phyloP scores from a whole-genome alignment of 2,888 invertebrate species.

The Cosmorhoe ocellata region DNA sequence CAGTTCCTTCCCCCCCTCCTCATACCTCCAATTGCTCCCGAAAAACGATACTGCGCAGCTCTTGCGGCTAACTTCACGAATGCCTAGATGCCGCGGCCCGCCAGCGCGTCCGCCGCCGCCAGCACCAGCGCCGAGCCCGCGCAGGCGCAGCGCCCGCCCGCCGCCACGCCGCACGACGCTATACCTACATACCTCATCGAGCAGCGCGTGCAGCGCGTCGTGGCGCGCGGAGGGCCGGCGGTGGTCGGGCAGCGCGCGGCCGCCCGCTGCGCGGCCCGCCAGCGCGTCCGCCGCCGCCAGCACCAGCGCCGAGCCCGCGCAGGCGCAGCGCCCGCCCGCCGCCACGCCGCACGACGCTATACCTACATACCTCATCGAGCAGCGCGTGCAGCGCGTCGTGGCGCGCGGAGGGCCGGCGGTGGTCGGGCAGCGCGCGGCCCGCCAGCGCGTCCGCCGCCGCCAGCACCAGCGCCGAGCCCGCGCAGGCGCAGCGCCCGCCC shows the following conservation, averaged over 20 bases:
- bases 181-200: slow-evolving; percentile 61
- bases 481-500: slow-evolving; percentile 55
- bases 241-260: slow-evolving; percentile 84
- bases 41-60: no score
- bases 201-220: slow-evolving; percentile 77
- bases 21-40: no score
- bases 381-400: slow-evolving; percentile 80
- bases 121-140: slow-evolving; percentile 88
- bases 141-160: slow-evolving; percentile 51
- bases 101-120: slow-evolving; percentile 88
- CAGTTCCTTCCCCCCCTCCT: no score
- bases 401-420: slow-evolving; percentile 81
- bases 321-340: slow-evolving; percentile 49
- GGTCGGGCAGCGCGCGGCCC: slow-evolving; percentile 85
- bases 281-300: slow-evolving; percentile 89
- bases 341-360: slow-evolving; percentile 40
- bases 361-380: slow-evolving; percentile 58
- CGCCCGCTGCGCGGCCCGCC: slow-evolving; percentile 87
- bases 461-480: slow-evolving; percentile 88
- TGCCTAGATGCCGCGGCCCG: slow-evolving; percentile 88
- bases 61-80: no score
- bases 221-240: slow-evolving; percentile 82
- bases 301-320: slow-evolving; percentile 86
- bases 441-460: slow-evolving; percentile 89
- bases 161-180: slow-evolving; percentile 40